These are phyloP conservation scores for Mycteria americana DNA, from an alignment of 2,797 vertebrate genomes.

Conservation along the genomic window DNA sequence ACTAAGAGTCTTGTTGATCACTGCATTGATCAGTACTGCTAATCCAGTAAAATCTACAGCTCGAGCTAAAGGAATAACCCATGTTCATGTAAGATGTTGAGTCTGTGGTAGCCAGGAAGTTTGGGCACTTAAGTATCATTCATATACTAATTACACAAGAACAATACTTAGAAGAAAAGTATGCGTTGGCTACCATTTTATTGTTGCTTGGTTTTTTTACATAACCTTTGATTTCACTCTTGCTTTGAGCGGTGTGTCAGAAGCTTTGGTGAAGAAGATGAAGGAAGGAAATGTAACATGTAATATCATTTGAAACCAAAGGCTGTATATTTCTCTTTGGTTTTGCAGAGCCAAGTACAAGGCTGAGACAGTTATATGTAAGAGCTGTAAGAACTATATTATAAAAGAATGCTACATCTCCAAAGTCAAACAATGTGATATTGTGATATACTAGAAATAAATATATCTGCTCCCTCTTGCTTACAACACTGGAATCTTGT, in stretches of 20 bases:
- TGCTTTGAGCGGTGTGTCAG: background rate
- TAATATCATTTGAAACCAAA: background rate
- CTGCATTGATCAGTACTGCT: background rate
- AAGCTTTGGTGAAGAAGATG: background rate
- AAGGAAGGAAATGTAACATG: background rate
- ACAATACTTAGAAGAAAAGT: background rate
- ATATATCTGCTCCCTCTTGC: background rate
- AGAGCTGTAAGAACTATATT: background rate
- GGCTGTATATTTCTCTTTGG: background rate
- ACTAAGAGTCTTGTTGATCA: background rate
- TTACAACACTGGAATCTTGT: background rate
- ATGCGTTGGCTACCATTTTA: background rate
- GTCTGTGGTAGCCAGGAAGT: background rate
- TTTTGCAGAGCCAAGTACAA: background rate
- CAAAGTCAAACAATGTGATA: background rate
- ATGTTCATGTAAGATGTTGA: background rate
- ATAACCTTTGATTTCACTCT: background rate
- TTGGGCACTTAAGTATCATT: background rate
- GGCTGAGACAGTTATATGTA: background rate
- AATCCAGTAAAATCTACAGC: background rate
- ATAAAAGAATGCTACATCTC: background rate
- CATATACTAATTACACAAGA: background rate
- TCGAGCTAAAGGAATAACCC: background rate
- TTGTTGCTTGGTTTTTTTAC: background rate
- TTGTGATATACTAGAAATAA: background rate